phyloP scores from a whole-genome alignment of 2,113 vertebrate species.

The Paratilapia polleni region DNA sequence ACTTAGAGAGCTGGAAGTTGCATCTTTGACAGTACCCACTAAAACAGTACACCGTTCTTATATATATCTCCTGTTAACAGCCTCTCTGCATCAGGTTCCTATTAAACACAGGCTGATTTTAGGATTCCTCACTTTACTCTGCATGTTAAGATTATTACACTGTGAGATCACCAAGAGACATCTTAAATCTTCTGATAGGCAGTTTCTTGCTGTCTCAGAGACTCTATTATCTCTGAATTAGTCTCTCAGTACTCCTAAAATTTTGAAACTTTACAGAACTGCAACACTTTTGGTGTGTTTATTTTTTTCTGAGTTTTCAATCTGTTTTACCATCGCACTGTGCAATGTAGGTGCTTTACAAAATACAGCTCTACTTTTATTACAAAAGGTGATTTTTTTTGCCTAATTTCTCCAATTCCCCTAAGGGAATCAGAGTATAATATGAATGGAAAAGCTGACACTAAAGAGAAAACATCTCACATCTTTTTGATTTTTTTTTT shows the following conservation, averaged over 20 bases:
- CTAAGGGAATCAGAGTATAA: no score
- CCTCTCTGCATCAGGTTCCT: not conserved
- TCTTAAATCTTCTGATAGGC: not conserved
- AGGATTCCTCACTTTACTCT: not conserved
- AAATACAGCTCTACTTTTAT: no score
- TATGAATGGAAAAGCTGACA: no score
- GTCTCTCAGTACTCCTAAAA: not conserved
- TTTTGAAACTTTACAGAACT: not conserved
- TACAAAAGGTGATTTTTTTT: no score
- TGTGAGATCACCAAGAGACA: not conserved
- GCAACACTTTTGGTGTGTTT: not conserved
- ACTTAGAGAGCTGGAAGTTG: not conserved
- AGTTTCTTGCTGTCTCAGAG: not conserved
- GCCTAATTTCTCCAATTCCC: no score
- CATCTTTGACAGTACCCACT: not conserved
- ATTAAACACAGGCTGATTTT: constrained; percentile 35
- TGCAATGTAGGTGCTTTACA: no score
- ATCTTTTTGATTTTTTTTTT: no score
- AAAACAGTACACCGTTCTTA: not conserved
- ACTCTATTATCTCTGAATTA: not conserved
- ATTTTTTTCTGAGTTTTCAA: not conserved
- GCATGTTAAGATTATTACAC: not conserved
- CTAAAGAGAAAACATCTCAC: no score
- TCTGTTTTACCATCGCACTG: no score
- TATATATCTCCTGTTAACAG: not conserved